Percentiles rank a stretch among this genome's conserved stretches.
Evolutionary conservation across 2,888 invertebrate genomes (phyloP).

Genomic region (Oeneis ivallda): DNA sequence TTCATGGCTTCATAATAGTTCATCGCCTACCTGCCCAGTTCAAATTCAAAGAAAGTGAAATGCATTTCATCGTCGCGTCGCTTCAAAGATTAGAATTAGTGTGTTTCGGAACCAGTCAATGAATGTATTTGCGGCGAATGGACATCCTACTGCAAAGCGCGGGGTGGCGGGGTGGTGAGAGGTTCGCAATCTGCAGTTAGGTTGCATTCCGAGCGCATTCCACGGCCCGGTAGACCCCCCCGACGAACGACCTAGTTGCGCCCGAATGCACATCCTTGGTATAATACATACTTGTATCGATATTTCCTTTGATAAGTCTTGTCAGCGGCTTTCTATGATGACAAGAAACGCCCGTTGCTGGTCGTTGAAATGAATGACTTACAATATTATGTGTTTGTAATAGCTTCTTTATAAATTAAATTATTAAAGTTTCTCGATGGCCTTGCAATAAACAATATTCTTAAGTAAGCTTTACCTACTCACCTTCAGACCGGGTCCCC

Average conservation of each 20-base stretch:
- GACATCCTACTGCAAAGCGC: constrained; percentile 20
- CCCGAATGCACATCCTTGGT: neutral
- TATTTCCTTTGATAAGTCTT: too few species aligned
- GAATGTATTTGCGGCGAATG: constrained; percentile 37
- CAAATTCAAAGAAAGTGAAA: too few species aligned
- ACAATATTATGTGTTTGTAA: too few species aligned
- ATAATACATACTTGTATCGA: too few species aligned
- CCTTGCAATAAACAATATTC: neutral
- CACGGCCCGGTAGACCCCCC: constrained; percentile 38
- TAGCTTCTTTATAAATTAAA: neutral
- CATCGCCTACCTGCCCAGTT: too few species aligned
- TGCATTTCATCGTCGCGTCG: too few species aligned
- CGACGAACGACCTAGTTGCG: neutral
- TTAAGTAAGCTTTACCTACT: too few species aligned
- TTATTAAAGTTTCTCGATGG: neutral
- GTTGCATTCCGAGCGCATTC: constrained; percentile 71
- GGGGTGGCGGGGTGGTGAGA: constrained; percentile 46
- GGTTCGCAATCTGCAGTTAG: constrained; percentile 55
- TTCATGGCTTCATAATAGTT: too few species aligned
- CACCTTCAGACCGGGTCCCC: too few species aligned
- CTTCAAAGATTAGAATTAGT: constrained; percentile 13
- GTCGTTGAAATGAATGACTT: too few species aligned
- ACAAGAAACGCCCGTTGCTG: too few species aligned
- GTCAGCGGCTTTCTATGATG: too few species aligned
- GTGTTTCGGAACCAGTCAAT: constrained; percentile 48